These are phyloP conservation scores for Amblyteles armatorius DNA, from an alignment of 2,888 invertebrate species.

Conservation along the genomic window DNA sequence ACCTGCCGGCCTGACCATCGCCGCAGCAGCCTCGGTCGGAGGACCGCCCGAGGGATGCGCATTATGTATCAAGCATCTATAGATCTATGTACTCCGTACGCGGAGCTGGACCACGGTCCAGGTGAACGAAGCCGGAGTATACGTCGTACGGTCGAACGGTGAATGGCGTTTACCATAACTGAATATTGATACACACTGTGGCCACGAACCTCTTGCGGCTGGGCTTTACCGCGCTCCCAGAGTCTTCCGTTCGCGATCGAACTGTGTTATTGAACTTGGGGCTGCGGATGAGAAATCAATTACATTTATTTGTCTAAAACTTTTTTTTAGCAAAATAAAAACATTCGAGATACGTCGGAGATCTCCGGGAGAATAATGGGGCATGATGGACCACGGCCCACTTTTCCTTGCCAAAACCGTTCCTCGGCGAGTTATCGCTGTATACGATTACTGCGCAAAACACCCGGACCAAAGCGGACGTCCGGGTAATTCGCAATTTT, in stretches of 20 bases:
- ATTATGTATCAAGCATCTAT: constrained; percentile 58
- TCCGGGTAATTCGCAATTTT: constrained; percentile 9
- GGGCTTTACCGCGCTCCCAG: not conserved
- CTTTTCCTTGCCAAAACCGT: too few species aligned
- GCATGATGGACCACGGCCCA: too few species aligned
- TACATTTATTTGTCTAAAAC: not conserved
- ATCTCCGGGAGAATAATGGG: not conserved
- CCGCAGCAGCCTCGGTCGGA: constrained; percentile 12
- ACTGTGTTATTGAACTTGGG: not conserved
- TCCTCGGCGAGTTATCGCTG: too few species aligned
- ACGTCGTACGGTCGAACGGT: constrained; percentile 25
- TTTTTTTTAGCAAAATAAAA: not conserved
- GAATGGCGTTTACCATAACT: constrained; percentile 70
- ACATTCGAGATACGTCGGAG: not conserved
- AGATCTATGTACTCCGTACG: constrained; percentile 44
- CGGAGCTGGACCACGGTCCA: constrained; percentile 19
- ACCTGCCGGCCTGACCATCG: not conserved
- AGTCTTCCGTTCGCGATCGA: constrained; percentile 11
- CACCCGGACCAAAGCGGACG: not conserved
- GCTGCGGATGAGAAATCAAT: not conserved
- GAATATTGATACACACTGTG: constrained; percentile 70
- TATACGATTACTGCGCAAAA: too few species aligned
- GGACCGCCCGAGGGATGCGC: constrained; percentile 48
- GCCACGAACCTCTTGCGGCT: constrained; percentile 55
- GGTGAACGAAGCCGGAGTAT: constrained; percentile 29